Base-by-base conservation (phyloP, 2,888 invertebrate genomes). In the Stratiomys singularior region DNA sequence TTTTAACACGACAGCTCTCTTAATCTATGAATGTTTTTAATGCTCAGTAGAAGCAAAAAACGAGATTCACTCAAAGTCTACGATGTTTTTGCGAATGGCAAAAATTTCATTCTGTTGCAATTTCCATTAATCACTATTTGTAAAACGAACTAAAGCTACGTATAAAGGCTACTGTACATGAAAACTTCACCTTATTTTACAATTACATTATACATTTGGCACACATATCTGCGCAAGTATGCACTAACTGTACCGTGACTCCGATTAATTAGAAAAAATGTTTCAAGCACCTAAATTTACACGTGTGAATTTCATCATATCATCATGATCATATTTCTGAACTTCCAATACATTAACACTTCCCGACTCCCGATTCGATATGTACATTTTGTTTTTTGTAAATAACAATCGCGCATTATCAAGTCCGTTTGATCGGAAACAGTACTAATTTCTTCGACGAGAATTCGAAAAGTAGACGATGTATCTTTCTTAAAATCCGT, bases 381-480 rank as follows among this genome's bases (percentile, higher is more conserved):
- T 60, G 23, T 60, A 18, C 58, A 25, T 4, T 11, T 25, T 25
- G 23, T 4, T 5, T 23, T 21, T 23, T 21, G 9, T 11, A 64
- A 27, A 28, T 64, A 28, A 64, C 64, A 23, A 64, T 64, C 23
- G 28, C 3, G 52, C 28, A 64, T 30, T 64, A 64, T 64, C 30
- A 30, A 64, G 28, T 25, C 64, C 30, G 64, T 64, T 64, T 11
- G 9, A 64, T 64, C 30, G 13, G 64, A 64, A 64, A 64, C 64
- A 64, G 64, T 64, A 28, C 64, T 64, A 5, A 25, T 21, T 25
- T 21, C n/a, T 30, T 64, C 28, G 23, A 23, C 7, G 28, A 15
- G 30, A 30, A 64, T n/a, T 60, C n/a, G 15, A 64, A 30, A 64
- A 64, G 30, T 64, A 13, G 18, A 23, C 18, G 13, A 64, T 13